phyloP scores from a whole-genome alignment of 30 jellyfish, hydroid and myxozoan species.

The Mastigias papua region DNA sequence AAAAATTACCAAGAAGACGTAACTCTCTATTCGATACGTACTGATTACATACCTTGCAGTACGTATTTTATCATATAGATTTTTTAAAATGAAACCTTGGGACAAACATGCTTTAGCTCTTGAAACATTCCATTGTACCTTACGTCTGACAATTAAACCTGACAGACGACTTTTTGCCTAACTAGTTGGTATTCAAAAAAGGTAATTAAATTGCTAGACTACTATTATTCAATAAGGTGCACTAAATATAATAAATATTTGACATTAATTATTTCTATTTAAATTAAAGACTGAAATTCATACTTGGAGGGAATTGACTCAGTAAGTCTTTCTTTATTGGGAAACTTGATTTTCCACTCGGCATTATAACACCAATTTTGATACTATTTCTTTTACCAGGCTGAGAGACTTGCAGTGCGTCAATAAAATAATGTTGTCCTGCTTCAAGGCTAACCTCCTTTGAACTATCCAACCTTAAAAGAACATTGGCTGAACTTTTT shows the following conservation, averaged over 20 bases:
- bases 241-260: too few species aligned
- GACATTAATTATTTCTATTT: background rate
- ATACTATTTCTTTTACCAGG: constrained; percentile 79
- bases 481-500: background rate
- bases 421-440: constrained; percentile 92
- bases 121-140: too few species aligned
- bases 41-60: too few species aligned
- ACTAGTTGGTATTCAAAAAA: too few species aligned
- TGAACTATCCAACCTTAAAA: constrained; percentile 86
- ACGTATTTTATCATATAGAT: too few species aligned
- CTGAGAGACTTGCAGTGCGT: constrained; percentile 88
- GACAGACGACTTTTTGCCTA: too few species aligned
- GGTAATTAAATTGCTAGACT: too few species aligned
- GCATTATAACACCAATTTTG: constrained; percentile 94
- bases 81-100: too few species aligned
- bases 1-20: too few species aligned
- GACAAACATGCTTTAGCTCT: too few species aligned
- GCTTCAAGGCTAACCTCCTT: constrained; percentile 78
- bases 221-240: background rate
- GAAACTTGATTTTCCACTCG: constrained; percentile 93
- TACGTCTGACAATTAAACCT: too few species aligned
- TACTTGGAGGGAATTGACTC: constrained; percentile 94
- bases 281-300: background rate
- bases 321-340: constrained; percentile 85
- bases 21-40: too few species aligned